Conservation (phyloP, 2,888 invertebrate genomes). For the Athalia cordata region DNA sequence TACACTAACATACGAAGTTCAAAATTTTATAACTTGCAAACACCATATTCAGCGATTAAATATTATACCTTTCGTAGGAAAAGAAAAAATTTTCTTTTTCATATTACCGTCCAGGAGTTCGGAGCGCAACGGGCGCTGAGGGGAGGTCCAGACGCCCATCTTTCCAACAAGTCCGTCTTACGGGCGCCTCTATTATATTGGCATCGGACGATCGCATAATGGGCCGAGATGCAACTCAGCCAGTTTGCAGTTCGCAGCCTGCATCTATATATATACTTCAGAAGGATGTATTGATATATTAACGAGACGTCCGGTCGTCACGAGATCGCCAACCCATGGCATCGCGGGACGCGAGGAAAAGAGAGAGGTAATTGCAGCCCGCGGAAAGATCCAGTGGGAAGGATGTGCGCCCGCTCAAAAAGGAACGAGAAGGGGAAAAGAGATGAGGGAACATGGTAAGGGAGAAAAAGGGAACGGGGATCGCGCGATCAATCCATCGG, state of each 20-base stretch:
- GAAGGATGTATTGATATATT: constrained; percentile 46
- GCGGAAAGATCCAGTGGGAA: constrained; percentile 39
- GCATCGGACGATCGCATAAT: constrained; percentile 31
- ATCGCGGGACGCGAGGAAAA: constrained; percentile 20
- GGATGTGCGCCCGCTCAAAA: constrained; percentile 29
- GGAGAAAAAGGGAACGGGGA: constrained; percentile 16
- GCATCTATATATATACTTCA: constrained; percentile 29
- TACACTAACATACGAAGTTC: background rate
- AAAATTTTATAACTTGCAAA: background rate
- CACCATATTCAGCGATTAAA: background rate
- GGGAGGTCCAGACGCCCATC: constrained; percentile 20
- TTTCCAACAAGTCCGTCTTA: constrained; percentile 16
- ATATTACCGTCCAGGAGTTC: background rate
- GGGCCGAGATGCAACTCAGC: constrained; percentile 31
- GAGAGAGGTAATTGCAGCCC: constrained; percentile 40
- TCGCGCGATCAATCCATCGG: constrained; percentile 36
- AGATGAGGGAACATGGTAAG: constrained; percentile 20
- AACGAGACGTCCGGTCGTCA: constrained; percentile 40
- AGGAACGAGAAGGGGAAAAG: background rate
- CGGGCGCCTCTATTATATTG: constrained; percentile 42
- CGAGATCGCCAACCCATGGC: constrained; percentile 37
- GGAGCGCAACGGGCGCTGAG: background rate
- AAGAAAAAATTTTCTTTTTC: background rate
- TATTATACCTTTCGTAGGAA: background rate
- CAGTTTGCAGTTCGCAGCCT: constrained; percentile 30